phyloP scores from a whole-genome alignment of 2,113 vertebrate species.

The Siniperca knerii region DNA sequence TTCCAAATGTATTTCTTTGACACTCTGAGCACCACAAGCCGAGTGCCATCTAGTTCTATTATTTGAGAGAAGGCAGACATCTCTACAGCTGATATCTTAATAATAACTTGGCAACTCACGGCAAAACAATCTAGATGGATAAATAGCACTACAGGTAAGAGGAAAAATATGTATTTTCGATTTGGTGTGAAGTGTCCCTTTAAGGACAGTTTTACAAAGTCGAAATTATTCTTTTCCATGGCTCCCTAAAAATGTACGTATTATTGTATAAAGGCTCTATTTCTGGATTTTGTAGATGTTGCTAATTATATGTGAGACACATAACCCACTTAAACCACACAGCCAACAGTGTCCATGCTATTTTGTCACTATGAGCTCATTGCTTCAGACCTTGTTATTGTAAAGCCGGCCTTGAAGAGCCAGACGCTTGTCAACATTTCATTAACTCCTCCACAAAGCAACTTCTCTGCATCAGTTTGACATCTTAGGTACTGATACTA shows the following conservation, averaged over 20 bases:
- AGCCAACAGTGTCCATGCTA: neutral
- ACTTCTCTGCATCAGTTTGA: neutral
- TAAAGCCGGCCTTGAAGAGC: conserved; percentile 30
- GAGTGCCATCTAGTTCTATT: no score
- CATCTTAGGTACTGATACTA: neutral
- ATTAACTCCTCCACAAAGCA: conserved; percentile 12
- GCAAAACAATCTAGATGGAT: no score
- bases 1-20: no score
- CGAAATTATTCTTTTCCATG: neutral
- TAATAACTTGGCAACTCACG: no score
- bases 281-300: conserved; percentile 17
- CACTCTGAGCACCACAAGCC: no score
- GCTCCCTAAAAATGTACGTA: neutral
- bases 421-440: conserved; percentile 21
- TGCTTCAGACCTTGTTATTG: conserved; percentile 20
- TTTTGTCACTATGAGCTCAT: neutral
- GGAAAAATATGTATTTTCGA: no score
- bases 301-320: neutral
- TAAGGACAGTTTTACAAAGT: neutral
- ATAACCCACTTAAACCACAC: conserved; percentile 24
- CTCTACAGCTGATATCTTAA: no score
- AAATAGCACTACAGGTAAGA: no score
- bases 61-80: no score
- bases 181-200: no score
- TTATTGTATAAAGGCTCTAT: neutral